Base-by-base conservation (phyloP, 2,113 vertebrate genomes). In the Xerus inauris region DNA sequence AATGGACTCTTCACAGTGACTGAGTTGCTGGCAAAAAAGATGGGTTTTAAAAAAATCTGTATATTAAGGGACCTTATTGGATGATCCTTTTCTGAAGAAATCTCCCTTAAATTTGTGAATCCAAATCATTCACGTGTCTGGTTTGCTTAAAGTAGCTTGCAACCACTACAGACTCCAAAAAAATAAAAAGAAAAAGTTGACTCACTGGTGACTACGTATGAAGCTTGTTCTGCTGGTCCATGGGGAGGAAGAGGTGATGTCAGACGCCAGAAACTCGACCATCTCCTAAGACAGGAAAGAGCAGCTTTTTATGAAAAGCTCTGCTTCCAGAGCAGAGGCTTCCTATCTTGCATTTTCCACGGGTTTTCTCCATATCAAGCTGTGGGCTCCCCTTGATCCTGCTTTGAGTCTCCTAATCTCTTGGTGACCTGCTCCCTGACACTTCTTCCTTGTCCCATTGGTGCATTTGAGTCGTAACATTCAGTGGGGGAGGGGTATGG, bases 31-130 rank as follows among this genome's bases (percentile, higher is more conserved):
- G 11, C 0, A 8, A 49, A 62, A 64, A 49, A 65, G 6, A 49
- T 65, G 22, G 69, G 9, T 73, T 91, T 88, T 73, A 94, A 91
- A 54, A 91, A 54, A 49, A 42, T 92, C 35, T 45, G 14, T 51
- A 20, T 87, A 28, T 77, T 92, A 80, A 94, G 95, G 24, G 64
- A 86, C 19, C 19, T 92, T 69, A 45, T 72, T 82, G 62, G 59
- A 65, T 42, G 11, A 86, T 80, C 42, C 20, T 76, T 81, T 90
- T 85, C 88, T 28, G 38, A 89, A 87, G 5, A 14, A 2, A 9
- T 72, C 42, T 77, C 40, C 45, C 82, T 6, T 75, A 85, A 59
- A 76, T 57, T 94, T 81, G 12, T 62, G 65, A 64, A 47, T 89
- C 40, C 19, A 24, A 75, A 93, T 54, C 59, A 30, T 91, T 93